Base-by-base conservation (phyloP, 2,888 invertebrate species). In the Pomacea canaliculata region DNA sequence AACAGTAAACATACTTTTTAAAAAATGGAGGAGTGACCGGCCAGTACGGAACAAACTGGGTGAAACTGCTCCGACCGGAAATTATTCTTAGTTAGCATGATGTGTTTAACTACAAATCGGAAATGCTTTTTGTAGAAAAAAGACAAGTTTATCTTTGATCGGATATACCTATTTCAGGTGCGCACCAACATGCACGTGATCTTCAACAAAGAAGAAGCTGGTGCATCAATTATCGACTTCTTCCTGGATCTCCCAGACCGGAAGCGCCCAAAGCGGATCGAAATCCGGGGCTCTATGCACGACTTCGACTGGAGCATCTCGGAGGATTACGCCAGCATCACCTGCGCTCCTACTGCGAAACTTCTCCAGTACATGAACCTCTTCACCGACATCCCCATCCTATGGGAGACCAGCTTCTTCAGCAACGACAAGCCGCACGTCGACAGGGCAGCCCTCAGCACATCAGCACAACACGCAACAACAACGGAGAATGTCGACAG, bases 161-260 rank as follows among this genome's bases (percentile, higher is more conserved):
- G 37, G 37, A 37, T 37, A 5, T 37, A 37, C 5, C n/a, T 27
- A 4, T 49, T 4, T n/a, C 69, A 69, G 69, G 23, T 69, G 18
- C 73, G 73, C 59, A 73, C 73, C 46, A 73, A 67, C 73, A 63
- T 73, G 37, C 73, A 73, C 73, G 67, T 73, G 67, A n/a, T 73
- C 67, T 73, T 59, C 67, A 67, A 73, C 46, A 59, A 48, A 56
- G 73, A 67, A 12, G 73, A 73, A n/a, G 67, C 73, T n/a, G n/a
- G 73, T n/a, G 46, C 19, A 46, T 67, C 73, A 37, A 65, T 56
- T 16, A 67, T 73, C n/a, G 65, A 73, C 59, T 73, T 73, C 67
- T 73, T 67, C 8, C 67, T 73, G 67, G 56, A 67, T 59, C 59
- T 73, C 46, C 73, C 73, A 3, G 67, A 48, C 67, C 66, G 59